Evolutionary conservation across 2,113 vertebrate genomes (phyloP).

Genomic region (Steatornis caripensis): DNA sequence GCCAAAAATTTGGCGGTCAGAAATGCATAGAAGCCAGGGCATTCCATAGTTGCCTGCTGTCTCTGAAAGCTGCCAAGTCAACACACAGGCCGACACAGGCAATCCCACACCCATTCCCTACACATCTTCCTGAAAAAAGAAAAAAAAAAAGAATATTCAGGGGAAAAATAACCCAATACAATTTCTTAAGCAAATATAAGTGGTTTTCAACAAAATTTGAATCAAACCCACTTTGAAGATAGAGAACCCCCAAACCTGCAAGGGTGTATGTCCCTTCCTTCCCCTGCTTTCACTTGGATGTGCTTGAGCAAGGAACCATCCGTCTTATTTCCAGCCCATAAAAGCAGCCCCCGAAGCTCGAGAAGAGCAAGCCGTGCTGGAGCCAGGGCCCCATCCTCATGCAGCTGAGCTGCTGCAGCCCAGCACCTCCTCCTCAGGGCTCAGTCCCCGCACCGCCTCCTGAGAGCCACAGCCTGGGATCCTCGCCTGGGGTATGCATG

Average conservation of each 20-base stretch:
- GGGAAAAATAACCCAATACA: not conserved
- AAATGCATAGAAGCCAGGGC: not conserved
- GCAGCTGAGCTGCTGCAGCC: no score
- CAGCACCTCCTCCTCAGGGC: not conserved
- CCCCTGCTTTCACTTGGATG: not conserved
- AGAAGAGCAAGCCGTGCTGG: not conserved
- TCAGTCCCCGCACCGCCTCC: not conserved
- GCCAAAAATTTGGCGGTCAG: not conserved
- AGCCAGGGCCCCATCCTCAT: no score
- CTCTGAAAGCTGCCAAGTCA: not conserved
- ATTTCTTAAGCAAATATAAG: not conserved
- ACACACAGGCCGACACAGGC: not conserved
- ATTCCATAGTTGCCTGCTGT: fast-evolving
- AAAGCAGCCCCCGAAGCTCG: not conserved
- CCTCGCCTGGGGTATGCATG: fast-evolving
- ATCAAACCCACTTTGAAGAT: fast-evolving
- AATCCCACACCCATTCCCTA: not conserved
- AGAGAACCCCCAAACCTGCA: not conserved
- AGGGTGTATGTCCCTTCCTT: not conserved
- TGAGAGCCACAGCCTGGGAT: fast-evolving
- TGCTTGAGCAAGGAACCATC: no score
- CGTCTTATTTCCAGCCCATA: fast-evolving
- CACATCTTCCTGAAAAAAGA: fast-evolving
- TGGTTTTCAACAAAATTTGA: not conserved
- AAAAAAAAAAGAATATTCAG: no score